These are phyloP conservation scores for Drosophila serrata DNA, from an alignment of 1,140 invertebrate genomes.

Conservation along the genomic window DNA sequence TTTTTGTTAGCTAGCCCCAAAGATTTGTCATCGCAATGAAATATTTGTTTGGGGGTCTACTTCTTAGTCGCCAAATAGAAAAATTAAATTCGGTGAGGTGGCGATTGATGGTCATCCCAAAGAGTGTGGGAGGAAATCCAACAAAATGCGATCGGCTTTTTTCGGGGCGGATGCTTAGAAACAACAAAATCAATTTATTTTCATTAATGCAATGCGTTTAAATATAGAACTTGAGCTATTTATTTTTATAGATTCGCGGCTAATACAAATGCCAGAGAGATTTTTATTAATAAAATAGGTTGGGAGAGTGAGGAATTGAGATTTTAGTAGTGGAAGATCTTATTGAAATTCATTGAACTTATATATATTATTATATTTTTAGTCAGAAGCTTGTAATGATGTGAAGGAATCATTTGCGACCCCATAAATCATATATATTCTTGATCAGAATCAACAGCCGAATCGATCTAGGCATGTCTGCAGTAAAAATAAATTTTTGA, in stretches of 20 bases:
- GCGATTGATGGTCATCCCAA: conserved; percentile 41
- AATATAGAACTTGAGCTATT: conserved; percentile 11
- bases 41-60: conserved; percentile 14
- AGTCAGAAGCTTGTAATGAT: no score
- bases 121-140: conserved; percentile 18
- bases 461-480: no score
- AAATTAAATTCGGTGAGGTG: conserved; percentile 42
- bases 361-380: no score
- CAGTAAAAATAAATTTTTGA: no score
- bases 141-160: conserved; percentile 26
- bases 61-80: neutral
- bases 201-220: conserved; percentile 22
- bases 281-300: neutral
- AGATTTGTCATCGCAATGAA: conserved; percentile 66
- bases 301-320: no score
- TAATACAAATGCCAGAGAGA: neutral
- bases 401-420: no score
- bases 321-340: neutral
- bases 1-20: conserved; percentile 40
- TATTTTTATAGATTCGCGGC: conserved; percentile 1
- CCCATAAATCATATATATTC: no score
- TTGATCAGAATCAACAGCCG: no score
- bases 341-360: neutral
- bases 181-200: conserved; percentile 36
- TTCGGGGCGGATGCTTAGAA: conserved; percentile 22